Base-by-base conservation (phyloP, 2,113 vertebrate genomes). In the Colius striatus region DNA sequence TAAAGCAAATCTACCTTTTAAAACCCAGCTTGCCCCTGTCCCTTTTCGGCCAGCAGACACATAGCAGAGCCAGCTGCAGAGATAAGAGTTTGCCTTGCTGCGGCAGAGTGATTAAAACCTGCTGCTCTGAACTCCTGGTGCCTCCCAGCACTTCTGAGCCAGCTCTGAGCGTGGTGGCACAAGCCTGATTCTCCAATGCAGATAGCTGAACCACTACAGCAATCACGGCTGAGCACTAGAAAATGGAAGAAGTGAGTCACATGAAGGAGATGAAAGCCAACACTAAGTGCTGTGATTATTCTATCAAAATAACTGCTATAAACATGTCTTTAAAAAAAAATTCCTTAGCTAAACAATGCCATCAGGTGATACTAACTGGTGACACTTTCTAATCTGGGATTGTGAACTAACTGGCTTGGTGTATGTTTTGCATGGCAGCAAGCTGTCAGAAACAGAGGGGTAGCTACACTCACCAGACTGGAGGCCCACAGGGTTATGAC, bases 181-280 rank as follows among this genome's bases (percentile, higher is more conserved):
- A 50, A 78, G 50, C 34, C 41, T 36, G 83, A 81, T 62, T 80
- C 85, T 12, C 45, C 53, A 67, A 45, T 10, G 70, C 73, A 96
- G 94, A 96, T 89, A 95, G 80, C 80, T 66, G 70, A 94, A 2
- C 65, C 90, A 86, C 92, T 95, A 81, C 82, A 93, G 90, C 87
- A 94, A 72, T 96, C 93, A 1, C 55, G 1, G 63, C 89, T 55
- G 47, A 91, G 84, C 55, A 1, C 63, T 86, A 86, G 91, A 88
- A 92, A 90, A 91, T 91, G 77, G 65, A 84, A 91, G 72, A 91
- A 78, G 25, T 90, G 93, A 97, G 71, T 95, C 96, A 96, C 95
- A 94, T 91, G 91, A 83, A 78, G 63, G 71, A 96, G 96, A 95
- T 97, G 96, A 97, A 97, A 96, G 95, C 48, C 89, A 87, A 9